A percentile compares a stretch with the other conserved stretches of the same genome.
These are phyloP conservation scores for Lampropteryx suffumata DNA, from an alignment of 2,888 invertebrate genomes.

Conservation along the genomic window DNA sequence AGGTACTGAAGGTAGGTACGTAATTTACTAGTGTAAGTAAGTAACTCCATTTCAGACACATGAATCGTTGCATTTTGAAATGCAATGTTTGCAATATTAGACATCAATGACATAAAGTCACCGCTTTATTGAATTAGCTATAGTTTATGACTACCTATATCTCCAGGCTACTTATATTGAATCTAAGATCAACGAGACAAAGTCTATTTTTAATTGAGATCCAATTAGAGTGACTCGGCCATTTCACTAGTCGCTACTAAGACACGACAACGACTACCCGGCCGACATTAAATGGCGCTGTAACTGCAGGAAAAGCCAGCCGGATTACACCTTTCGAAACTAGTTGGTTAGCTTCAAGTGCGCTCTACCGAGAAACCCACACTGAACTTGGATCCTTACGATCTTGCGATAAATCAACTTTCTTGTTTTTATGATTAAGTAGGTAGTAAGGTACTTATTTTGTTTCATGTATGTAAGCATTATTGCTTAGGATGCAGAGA, in stretches of 20 bases:
- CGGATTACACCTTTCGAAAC: slow-evolving; percentile 53
- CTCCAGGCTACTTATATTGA: neutral
- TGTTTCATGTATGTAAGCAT: slow-evolving; percentile 8
- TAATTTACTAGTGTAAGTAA: no score
- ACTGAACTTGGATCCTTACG: slow-evolving; percentile 56
- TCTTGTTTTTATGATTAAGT: slow-evolving; percentile 45
- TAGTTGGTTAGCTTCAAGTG: slow-evolving; percentile 59
- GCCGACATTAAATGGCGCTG: slow-evolving; percentile 62
- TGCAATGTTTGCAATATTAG: no score
- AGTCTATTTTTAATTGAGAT: neutral
- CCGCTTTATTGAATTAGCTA: no score
- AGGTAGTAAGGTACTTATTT: neutral
- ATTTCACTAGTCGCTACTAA: slow-evolving; percentile 62
- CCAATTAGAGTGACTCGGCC: slow-evolving; percentile 3
- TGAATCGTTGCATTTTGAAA: no score
- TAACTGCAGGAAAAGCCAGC: slow-evolving; percentile 58
- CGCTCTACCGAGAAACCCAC: slow-evolving; percentile 69
- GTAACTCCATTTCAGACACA: no score
- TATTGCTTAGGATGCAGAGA: slow-evolving; percentile 5
- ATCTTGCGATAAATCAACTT: slow-evolving; percentile 58
- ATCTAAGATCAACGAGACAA: neutral
- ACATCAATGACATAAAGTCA: no score
- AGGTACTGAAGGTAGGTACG: no score
- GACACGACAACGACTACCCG: slow-evolving; percentile 71
- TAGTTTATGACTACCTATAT: no score